Evolutionary conservation across 2,888 invertebrate genomes (phyloP).

Genomic region (Petrolisthes cinctipes): DNA sequence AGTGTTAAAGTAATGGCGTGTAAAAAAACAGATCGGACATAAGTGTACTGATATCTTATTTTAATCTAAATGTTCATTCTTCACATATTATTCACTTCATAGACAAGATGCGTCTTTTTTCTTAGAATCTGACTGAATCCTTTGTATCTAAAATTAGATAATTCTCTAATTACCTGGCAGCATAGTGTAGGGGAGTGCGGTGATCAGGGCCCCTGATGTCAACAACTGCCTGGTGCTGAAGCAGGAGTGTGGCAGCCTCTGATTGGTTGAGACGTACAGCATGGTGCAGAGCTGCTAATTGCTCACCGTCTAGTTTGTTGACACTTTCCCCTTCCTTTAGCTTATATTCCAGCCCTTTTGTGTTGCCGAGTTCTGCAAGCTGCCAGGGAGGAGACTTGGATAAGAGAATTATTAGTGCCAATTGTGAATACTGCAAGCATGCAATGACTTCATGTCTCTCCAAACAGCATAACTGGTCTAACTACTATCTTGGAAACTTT

Average conservation of each 20-base stretch:
- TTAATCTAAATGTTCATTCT: no score
- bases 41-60: no score
- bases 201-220: conserved; percentile 70
- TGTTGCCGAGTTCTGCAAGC: conserved; percentile 63
- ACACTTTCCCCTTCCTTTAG: conserved; percentile 65
- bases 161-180: conserved; percentile 68
- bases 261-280: conserved; percentile 71
- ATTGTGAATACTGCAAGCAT: background rate
- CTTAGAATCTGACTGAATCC: no score
- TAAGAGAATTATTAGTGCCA: background rate
- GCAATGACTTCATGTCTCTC: background rate
- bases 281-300: conserved; percentile 71
- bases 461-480: background rate
- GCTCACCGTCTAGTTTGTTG: conserved; percentile 70
- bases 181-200: conserved; percentile 71
- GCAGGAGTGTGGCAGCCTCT: conserved; percentile 69
- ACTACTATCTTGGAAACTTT: background rate
- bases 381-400: background rate
- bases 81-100: no score
- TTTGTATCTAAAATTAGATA: background rate
- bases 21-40: no score
- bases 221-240: conserved; percentile 70
- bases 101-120: no score
- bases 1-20: no score
- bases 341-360: conserved; percentile 37